These are phyloP conservation scores for Andrena fulva DNA, from an alignment of 2,888 invertebrate species.

Conservation along the genomic window DNA sequence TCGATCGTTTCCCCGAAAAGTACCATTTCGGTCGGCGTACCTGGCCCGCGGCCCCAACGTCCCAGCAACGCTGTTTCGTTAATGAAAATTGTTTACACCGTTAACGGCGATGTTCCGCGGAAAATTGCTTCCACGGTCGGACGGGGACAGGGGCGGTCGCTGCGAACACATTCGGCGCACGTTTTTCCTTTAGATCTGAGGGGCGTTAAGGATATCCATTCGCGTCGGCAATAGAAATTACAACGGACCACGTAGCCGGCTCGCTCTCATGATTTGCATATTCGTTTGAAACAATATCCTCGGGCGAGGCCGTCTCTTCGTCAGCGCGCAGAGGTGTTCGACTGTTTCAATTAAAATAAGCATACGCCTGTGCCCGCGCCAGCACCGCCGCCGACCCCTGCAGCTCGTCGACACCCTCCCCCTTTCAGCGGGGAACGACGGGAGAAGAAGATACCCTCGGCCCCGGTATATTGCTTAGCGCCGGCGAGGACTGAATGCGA, in stretches of 20 bases:
- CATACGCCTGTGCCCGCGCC: constrained; percentile 75
- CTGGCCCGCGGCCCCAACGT: background rate
- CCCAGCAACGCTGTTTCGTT: constrained; percentile 15
- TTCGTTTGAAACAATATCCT: constrained; percentile 85
- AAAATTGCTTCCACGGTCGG: constrained; percentile 51
- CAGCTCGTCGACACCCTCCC: constrained; percentile 61
- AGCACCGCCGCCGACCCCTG: constrained; percentile 70
- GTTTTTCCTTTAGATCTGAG: constrained; percentile 79
- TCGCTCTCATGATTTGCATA: constrained; percentile 84
- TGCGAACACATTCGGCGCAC: constrained; percentile 76
- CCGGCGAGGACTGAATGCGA: constrained; percentile 82
- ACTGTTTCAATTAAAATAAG: constrained; percentile 84
- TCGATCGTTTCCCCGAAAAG: background rate
- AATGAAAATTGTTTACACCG: constrained; percentile 71
- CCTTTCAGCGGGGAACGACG: constrained; percentile 57
- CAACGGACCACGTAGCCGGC: constrained; percentile 74
- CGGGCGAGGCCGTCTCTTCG: constrained; percentile 69
- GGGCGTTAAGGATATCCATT: constrained; percentile 80
- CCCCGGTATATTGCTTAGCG: constrained; percentile 80
- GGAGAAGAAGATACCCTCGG: constrained; percentile 74
- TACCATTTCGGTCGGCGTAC: background rate
- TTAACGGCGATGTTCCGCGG: constrained; percentile 63
- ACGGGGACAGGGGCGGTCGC: constrained; percentile 11
- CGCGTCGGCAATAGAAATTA: constrained; percentile 81
- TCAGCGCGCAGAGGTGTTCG: constrained; percentile 65